Conservation (phyloP, 2,888 invertebrate genomes). For the Neoascia interrupta region DNA sequence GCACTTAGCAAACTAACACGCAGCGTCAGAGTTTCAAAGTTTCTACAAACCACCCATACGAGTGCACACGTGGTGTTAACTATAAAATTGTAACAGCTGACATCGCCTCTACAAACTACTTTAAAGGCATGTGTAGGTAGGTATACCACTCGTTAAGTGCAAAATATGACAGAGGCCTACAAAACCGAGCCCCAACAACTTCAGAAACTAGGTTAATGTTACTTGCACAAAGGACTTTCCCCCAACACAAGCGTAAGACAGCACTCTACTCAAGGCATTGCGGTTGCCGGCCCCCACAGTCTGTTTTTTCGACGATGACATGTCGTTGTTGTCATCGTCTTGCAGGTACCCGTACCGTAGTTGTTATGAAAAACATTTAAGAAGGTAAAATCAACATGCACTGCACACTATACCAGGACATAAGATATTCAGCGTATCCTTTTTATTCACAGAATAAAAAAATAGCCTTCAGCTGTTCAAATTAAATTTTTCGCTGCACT, state of each 20-base stretch:
- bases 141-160: not conserved
- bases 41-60: too few relatives aligned
- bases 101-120: not conserved
- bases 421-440: slow-evolving; percentile 9
- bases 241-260: slow-evolving; percentile 12
- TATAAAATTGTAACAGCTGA: too few relatives aligned
- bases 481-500: slow-evolving; percentile 34
- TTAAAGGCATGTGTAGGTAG: not conserved
- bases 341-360: too few relatives aligned
- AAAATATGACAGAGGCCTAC: slow-evolving; percentile 14
- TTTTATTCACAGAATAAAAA: slow-evolving; percentile 2
- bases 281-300: slow-evolving; percentile 1
- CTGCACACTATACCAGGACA: slow-evolving; percentile 13
- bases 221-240: slow-evolving; percentile 32
- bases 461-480: slow-evolving; percentile 41
- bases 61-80: too few relatives aligned
- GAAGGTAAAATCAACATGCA: slow-evolving; percentile 3
- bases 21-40: too few relatives aligned
- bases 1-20: too few relatives aligned
- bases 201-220: slow-evolving; percentile 53
- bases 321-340: not conserved
- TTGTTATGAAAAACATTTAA: slow-evolving; percentile 45
- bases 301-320: slow-evolving; percentile 6
- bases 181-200: not conserved
- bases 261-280: not conserved